Evolutionary conservation across 2,113 vertebrate genomes (phyloP).

Genomic region (Eretmochelys imbricata): DNA sequence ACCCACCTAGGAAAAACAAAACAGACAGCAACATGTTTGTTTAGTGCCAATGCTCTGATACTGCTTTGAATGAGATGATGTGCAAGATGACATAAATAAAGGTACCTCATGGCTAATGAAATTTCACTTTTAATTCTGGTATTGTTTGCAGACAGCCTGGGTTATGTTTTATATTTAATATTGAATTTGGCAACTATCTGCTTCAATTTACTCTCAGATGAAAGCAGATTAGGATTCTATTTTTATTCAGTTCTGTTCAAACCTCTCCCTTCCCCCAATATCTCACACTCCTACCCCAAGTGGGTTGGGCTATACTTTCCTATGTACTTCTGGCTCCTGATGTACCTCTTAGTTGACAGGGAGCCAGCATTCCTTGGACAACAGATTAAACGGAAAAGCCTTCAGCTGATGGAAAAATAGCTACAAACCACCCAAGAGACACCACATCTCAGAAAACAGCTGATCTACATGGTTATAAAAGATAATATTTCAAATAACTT

Average conservation of each 20-base stretch:
- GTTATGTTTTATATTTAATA: constrained; percentile 19
- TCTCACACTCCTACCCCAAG: rapidly evolving
- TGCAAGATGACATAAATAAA: neutral
- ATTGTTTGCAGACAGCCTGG: constrained; percentile 52
- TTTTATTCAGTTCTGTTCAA: constrained; percentile 47
- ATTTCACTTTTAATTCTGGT: constrained; percentile 59
- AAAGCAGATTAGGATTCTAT: constrained; percentile 42
- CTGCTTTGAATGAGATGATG: neutral
- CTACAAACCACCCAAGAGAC: constrained; percentile 19
- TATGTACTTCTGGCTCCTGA: neutral
- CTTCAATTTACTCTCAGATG: constrained; percentile 41
- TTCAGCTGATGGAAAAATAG: constrained; percentile 23
- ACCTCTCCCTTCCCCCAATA: neutral
- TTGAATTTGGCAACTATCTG: constrained; percentile 64
- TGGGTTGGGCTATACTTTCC: constrained; percentile 12
- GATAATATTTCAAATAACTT: neutral
- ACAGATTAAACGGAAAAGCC: constrained; percentile 52
- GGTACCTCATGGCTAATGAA: constrained; percentile 2
- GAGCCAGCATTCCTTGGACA: constrained; percentile 12
- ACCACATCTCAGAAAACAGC: constrained; percentile 39
- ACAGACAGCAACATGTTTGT: neutral
- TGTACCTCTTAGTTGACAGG: constrained; percentile 19
- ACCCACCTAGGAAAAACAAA: neutral
- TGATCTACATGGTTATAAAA: constrained; percentile 24
- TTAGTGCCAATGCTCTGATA: neutral